Percentiles rank a stretch among this genome's conserved stretches.
Evolutionary conservation across 1,140 invertebrate species (phyloP).

Genomic region (Drosophila asahinai): DNA sequence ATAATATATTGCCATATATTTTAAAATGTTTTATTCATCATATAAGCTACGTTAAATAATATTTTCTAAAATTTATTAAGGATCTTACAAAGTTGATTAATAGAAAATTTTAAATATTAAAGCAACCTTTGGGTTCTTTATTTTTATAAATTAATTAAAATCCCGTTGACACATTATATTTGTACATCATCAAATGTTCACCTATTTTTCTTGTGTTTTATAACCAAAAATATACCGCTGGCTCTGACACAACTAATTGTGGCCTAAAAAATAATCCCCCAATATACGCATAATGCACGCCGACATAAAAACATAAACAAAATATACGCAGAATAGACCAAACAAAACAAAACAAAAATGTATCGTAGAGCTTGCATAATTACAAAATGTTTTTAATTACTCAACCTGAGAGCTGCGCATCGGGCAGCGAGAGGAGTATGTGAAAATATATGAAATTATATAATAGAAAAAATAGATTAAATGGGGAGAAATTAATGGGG

Average conservation of each 20-base stretch:
- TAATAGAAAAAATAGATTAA: conserved; percentile 2
- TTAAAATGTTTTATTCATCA: too few species aligned
- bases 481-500: neutral
- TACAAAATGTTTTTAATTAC: conserved; percentile 25
- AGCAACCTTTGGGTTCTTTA: too few species aligned
- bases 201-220: neutral
- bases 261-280: conserved; percentile 6
- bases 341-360: conserved; percentile 2
- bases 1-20: too few species aligned
- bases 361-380: conserved; percentile 8
- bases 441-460: conserved; percentile 5
- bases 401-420: neutral
- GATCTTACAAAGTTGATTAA: too few species aligned
- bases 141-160: too few species aligned
- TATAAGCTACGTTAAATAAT: too few species aligned
- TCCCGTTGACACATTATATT: too few species aligned
- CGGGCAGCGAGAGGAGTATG: neutral
- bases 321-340: conserved; percentile 1
- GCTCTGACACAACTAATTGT: neutral
- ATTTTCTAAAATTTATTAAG: too few species aligned
- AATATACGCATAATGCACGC: neutral
- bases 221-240: neutral
- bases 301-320: conserved; percentile 1
- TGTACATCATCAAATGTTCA: neutral
- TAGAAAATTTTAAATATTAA: too few species aligned